Evolutionary conservation across 2,113 vertebrate genomes (phyloP).

Genomic region (Callipepla californica): DNA sequence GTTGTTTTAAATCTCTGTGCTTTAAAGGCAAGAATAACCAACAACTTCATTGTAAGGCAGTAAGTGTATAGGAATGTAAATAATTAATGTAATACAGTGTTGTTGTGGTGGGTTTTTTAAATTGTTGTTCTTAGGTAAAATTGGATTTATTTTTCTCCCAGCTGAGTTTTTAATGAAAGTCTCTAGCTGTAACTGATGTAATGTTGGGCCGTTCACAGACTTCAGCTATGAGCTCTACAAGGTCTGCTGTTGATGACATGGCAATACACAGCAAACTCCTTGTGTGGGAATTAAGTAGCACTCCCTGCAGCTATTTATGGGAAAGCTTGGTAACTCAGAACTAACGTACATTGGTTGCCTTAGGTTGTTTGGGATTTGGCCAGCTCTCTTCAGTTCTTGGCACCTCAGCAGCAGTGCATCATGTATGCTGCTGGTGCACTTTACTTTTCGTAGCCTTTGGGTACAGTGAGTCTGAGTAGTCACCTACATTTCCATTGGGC

Average conservation of each 20-base stretch:
- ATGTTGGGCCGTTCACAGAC: not conserved
- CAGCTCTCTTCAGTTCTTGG: not conserved
- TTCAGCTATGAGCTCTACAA: rapidly evolving
- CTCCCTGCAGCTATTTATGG: not conserved
- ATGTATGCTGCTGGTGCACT: not conserved
- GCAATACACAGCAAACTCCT: not conserved
- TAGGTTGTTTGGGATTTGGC: not conserved
- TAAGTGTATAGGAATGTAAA: not conserved
- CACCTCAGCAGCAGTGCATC: not conserved
- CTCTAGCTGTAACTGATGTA: not conserved
- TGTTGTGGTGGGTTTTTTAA: not conserved
- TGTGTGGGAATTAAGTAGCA: not conserved
- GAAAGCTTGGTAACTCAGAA: not conserved
- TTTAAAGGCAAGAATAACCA: not conserved
- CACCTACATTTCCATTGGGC: not conserved
- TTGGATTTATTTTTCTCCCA: not conserved
- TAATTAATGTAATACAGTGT: not conserved
- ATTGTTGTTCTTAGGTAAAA: not conserved
- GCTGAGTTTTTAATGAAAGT: not conserved
- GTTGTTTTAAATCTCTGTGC: not conserved
- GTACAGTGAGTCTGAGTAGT: not conserved
- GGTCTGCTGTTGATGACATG: not conserved
- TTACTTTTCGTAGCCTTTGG: not conserved
- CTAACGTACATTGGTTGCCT: not conserved
- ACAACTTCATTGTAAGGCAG: not conserved